Evolutionary conservation across 2,888 invertebrate genomes (phyloP).

Genomic region (Nasonia oneida): DNA sequence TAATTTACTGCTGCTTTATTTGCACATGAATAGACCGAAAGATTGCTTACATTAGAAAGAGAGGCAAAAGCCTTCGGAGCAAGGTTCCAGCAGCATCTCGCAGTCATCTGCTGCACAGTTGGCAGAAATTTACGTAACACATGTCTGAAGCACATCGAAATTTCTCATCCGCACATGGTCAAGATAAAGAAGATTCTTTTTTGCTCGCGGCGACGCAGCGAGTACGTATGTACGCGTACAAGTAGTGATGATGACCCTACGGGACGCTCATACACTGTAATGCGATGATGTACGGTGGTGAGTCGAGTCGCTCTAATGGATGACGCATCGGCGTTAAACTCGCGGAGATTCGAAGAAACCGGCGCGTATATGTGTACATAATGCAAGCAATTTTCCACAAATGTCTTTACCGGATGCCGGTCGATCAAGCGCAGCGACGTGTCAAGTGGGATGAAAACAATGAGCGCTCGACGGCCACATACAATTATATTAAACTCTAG

Average conservation of each 20-base stretch:
- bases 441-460: neutral
- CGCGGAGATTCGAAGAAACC: conserved; percentile 35
- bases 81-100: neutral
- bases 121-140: neutral
- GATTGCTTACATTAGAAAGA: neutral
- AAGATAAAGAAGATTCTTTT: neutral
- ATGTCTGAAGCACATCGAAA: neutral
- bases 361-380: neutral
- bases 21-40: neutral
- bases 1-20: neutral
- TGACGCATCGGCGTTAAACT: conserved; percentile 47
- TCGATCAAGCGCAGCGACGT: neutral
- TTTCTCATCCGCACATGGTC: neutral
- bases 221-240: neutral
- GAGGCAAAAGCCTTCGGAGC: neutral
- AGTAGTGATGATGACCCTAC: conserved; percentile 27
- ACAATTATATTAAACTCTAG: neutral
- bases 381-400: conserved; percentile 42
- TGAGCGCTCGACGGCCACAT: neutral
- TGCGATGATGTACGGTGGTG: conserved; percentile 9
- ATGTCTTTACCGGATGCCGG: conserved; percentile 29
- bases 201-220: neutral
- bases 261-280: neutral
- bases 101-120: neutral
- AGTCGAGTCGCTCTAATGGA: conserved; percentile 28